These are phyloP conservation scores for Epirrhoe alternata DNA, from an alignment of 2,888 invertebrate species.

Conservation along the genomic window DNA sequence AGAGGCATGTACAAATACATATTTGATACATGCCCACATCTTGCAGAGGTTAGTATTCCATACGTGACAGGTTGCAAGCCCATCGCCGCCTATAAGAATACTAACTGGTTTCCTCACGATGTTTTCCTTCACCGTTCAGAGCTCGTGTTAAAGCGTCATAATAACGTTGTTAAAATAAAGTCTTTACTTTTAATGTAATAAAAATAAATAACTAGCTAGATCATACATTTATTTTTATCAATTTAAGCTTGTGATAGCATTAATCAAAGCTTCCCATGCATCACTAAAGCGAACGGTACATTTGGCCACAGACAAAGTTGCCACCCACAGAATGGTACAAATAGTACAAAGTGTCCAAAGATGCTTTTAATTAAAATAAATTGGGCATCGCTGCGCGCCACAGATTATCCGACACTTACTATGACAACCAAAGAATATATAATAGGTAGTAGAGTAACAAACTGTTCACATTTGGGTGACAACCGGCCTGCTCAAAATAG, in stretches of 20 bases:
- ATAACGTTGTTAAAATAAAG: no score
- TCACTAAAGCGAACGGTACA: conserved; percentile 14
- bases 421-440: not conserved
- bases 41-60: no score
- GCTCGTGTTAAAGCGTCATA: no score
- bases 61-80: no score
- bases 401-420: conserved; percentile 17
- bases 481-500: conserved; percentile 12
- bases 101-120: no score
- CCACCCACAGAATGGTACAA: conserved; percentile 37
- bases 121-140: no score
- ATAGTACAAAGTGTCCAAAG: conserved; percentile 27
- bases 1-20: no score
- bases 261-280: not conserved
- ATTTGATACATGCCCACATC: no score
- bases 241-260: not conserved
- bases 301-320: conserved; percentile 17
- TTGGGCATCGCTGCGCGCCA: conserved; percentile 35
- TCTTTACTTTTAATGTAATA: no score
- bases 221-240: not conserved
- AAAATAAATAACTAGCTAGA: no score
- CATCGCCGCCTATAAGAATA: no score
- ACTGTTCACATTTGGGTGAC: conserved; percentile 6
- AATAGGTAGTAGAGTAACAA: not conserved
- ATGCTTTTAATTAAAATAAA: conserved; percentile 49